Base-by-base conservation (phyloP, 2,888 invertebrate genomes). In the Furcula furcula region DNA sequence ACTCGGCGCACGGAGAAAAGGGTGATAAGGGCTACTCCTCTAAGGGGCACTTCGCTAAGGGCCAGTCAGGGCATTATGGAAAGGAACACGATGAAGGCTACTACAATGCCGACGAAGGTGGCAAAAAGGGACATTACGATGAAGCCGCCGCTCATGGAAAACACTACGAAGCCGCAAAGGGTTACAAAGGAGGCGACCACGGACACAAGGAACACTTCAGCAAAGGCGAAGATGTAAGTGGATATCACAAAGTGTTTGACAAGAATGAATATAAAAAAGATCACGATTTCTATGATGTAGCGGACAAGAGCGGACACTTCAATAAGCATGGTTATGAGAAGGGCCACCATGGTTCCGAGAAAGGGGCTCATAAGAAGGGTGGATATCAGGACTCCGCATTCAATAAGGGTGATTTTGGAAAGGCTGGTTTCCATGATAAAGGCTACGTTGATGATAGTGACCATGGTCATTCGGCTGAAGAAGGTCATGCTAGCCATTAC, bases 261-360 rank as follows among this genome's bases (percentile, higher is more conserved):
- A 94, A 94, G 83, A 93, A 94, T 63, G 94, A 94, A 71, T 94
- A 91, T 86, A 93, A 94, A 72, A 94, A 94, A 64, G 93, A 94
- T 60, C 93, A 93, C 52, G 92, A 92, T 55, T 94, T 94, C 79
- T 94, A 94, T 67, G 94, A 94, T 59, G 93, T 93, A 29, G 91
- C 91, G 14, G 92, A 94, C 63, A 90, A 91, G 31, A 91, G 90
- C 29, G 94, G 93, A 0, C 90, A 92, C 63, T 92, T 90, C 64
- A 90, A 91, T 40, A 93, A 93, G 60, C 90, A 93, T 64, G 92
- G 90, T 1, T 85, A 89, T 44, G 80, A 84, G 40, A 82, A 91
- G 38, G 84, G 83, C 21, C 85, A 91, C 21, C 91, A 92, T 42
- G 85, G 82, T 0, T 78, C 89, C 1, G 86, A 85, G 36, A 83